A percentile compares a stretch with the other conserved stretches of the same genome.
Evolutionary conservation across 2,888 invertebrate genomes (phyloP).

Genomic region (Dorcus parallelipipedus): DNA sequence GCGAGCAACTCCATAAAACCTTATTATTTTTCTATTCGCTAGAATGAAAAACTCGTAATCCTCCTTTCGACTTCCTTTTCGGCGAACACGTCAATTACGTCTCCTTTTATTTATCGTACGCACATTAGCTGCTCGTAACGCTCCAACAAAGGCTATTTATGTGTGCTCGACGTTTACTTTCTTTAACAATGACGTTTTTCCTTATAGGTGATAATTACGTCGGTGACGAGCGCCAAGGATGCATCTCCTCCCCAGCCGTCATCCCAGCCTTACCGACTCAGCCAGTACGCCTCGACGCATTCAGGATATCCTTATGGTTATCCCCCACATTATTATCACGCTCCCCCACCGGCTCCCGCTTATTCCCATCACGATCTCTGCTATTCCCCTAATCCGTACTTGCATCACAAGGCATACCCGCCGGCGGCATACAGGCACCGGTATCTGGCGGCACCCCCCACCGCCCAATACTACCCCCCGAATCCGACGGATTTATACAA

Average conservation of each 20-base stretch:
- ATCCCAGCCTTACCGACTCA: conserved; percentile 52
- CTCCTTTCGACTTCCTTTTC: no score
- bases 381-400: conserved; percentile 49
- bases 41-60: no score
- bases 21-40: no score
- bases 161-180: no score
- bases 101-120: no score
- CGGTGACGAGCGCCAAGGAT: conserved; percentile 44
- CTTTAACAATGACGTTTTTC: conserved; percentile 1
- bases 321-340: conserved; percentile 51
- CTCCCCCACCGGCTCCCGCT: conserved; percentile 42
- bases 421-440: conserved; percentile 39
- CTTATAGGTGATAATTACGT: conserved; percentile 47
- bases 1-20: no score
- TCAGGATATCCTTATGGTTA: conserved; percentile 41
- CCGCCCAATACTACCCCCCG: conserved; percentile 53
- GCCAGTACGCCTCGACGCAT: conserved; percentile 47
- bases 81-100: no score
- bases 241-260: conserved; percentile 48
- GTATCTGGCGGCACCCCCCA: conserved; percentile 36
- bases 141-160: no score
- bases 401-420: conserved; percentile 39
- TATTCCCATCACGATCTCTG: conserved; percentile 52
- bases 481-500: conserved; percentile 53
- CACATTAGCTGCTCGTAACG: no score